Conservation (phyloP, 2,888 invertebrate species). For the Cataglyphis cursor region DNA sequence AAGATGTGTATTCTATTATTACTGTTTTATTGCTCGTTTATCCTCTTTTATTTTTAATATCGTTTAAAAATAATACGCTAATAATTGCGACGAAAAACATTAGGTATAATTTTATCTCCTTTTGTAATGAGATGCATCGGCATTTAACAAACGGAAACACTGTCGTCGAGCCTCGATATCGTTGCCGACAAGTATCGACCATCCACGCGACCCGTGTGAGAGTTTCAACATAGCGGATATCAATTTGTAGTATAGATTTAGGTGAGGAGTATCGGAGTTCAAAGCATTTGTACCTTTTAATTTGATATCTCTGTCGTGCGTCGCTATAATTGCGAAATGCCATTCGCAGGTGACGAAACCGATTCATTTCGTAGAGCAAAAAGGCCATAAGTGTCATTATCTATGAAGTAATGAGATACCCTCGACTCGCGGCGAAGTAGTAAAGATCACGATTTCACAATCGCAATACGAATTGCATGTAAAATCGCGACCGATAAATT, state of each 20-base stretch:
- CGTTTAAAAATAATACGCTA: background rate
- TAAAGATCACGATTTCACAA: constrained; percentile 3
- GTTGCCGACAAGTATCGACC: constrained; percentile 17
- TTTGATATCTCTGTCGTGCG: constrained; percentile 65
- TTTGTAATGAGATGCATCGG: constrained; percentile 42
- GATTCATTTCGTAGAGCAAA: constrained; percentile 15
- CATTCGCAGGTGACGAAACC: constrained; percentile 15
- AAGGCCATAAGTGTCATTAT: background rate
- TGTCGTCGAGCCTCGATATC: constrained; percentile 22
- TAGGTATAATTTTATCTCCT: constrained; percentile 21
- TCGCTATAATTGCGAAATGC: constrained; percentile 2
- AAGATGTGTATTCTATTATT: background rate
- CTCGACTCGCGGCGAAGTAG: background rate
- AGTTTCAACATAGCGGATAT: constrained; percentile 40
- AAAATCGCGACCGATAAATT: background rate
- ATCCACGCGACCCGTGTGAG: background rate
- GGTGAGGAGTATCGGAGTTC: constrained; percentile 62
- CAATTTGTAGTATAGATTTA: constrained; percentile 51
- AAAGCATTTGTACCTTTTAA: constrained; percentile 65
- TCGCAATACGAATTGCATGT: background rate
- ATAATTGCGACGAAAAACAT: constrained; percentile 3
- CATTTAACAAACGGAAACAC: constrained; percentile 34
- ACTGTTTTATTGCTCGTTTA: background rate
- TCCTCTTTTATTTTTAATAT: constrained; percentile 1
- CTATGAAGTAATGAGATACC: constrained; percentile 20